These are phyloP conservation scores for Drepana falcataria DNA, from an alignment of 2,888 invertebrate species.

Conservation along the genomic window DNA sequence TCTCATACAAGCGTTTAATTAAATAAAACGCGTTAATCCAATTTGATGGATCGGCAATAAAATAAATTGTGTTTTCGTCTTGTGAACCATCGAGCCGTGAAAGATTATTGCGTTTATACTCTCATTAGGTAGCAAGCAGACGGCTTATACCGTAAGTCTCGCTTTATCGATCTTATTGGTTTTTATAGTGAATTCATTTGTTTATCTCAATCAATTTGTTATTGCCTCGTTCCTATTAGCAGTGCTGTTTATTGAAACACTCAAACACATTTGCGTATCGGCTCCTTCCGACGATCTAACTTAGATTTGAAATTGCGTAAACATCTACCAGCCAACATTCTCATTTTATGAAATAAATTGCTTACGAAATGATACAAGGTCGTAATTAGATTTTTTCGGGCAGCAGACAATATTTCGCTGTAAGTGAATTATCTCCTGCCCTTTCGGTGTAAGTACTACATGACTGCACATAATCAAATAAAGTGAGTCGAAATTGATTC, in stretches of 20 bases:
- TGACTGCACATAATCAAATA: slow-evolving; percentile 52
- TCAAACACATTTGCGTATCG: slow-evolving; percentile 20
- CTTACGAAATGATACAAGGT: slow-evolving; percentile 24
- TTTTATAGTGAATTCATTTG: slow-evolving; percentile 54
- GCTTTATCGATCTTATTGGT: slow-evolving; percentile 55
- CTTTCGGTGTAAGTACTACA: slow-evolving; percentile 38
- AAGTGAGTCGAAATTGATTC: slow-evolving; percentile 44
- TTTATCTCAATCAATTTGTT: slow-evolving; percentile 49
- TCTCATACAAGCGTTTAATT: slow-evolving; percentile 1
- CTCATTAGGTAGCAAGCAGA: slow-evolving; percentile 42
- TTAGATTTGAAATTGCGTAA: slow-evolving; percentile 4
- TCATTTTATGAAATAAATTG: slow-evolving; percentile 6
- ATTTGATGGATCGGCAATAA: slow-evolving; percentile 31
- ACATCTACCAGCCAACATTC: neutral
- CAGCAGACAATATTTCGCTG: slow-evolving; percentile 49
- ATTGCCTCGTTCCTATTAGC: slow-evolving; percentile 43
- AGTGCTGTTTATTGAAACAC: slow-evolving; percentile 41
- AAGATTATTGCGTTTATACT: slow-evolving; percentile 47
- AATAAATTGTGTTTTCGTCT: slow-evolving; percentile 40
- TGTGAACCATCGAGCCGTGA: slow-evolving; percentile 27
- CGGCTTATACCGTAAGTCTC: slow-evolving; percentile 39
- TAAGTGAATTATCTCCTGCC: slow-evolving; percentile 61
- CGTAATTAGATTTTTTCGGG: slow-evolving; percentile 42
- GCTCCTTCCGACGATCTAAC: neutral
- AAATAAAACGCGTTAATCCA: slow-evolving; percentile 9